phyloP scores from a whole-genome alignment of 2,113 vertebrate species.

The Suncus etruscus region DNA sequence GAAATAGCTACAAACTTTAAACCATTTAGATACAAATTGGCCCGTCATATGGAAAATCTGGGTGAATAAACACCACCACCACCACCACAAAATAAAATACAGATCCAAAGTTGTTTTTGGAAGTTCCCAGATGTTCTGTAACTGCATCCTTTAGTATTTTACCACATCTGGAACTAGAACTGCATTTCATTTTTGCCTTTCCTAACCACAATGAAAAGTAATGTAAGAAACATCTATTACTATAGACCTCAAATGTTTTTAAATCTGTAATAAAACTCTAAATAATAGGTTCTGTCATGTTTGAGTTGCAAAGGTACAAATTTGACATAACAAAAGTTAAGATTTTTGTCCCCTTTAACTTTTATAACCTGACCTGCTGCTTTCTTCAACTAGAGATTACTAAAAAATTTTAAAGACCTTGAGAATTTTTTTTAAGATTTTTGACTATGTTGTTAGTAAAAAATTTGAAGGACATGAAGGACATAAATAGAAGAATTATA shows the following conservation, averaged over 20 bases:
- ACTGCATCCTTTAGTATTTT: not conserved
- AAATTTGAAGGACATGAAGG: not conserved
- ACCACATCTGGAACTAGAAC: not conserved
- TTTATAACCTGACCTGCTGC: not conserved
- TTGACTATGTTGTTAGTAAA: not conserved
- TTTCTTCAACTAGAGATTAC: not conserved
- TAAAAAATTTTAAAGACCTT: not conserved
- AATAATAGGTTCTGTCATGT: not conserved
- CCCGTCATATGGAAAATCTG: slow-evolving; percentile 4
- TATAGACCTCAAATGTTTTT: slow-evolving; percentile 12
- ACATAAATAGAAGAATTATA: not conserved
- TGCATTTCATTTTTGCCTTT: slow-evolving; percentile 19
- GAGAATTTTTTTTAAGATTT: no score
- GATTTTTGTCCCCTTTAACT: not conserved
- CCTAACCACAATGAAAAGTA: not conserved
- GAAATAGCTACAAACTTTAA: slow-evolving; percentile 39
- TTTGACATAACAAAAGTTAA: slow-evolving; percentile 8
- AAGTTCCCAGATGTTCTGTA: not conserved
- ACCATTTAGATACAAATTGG: not conserved
- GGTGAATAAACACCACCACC: not conserved
- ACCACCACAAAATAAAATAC: slow-evolving; percentile 10
- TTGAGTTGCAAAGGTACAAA: not conserved
- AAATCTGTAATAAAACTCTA: slow-evolving; percentile 50
- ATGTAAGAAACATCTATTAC: slow-evolving; percentile 5
- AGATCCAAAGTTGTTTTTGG: not conserved